These are phyloP conservation scores for Griposia aprilina DNA, from an alignment of 2,888 invertebrate species.

Conservation along the genomic window DNA sequence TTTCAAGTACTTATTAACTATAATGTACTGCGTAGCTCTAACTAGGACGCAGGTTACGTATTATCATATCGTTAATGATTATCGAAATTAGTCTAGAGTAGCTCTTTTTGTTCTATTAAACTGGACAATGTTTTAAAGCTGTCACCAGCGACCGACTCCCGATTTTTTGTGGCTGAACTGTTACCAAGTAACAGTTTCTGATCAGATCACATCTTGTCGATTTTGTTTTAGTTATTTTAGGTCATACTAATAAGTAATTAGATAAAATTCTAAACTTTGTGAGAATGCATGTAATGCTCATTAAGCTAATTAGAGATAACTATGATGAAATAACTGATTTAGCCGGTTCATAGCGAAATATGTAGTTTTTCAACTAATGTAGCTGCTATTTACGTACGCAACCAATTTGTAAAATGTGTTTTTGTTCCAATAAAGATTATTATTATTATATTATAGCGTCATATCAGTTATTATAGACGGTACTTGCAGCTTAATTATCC, in stretches of 20 bases:
- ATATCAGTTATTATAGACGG: constrained; percentile 15
- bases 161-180: not conserved
- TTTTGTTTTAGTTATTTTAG: constrained; percentile 16
- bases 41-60: not conserved
- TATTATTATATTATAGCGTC: too few relatives aligned
- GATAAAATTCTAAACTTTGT: constrained; percentile 26
- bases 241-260: not conserved
- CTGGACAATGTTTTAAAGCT: not conserved
- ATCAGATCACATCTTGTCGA: constrained; percentile 24
- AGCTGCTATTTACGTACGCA: too few relatives aligned
- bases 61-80: not conserved
- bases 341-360: constrained; percentile 8
- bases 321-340: constrained; percentile 39
- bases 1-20: constrained; percentile 3
- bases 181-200: not conserved
- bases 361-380: too few relatives aligned
- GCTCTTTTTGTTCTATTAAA: not conserved
- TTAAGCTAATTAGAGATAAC: constrained; percentile 9
- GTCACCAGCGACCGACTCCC: not conserved
- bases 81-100: not conserved
- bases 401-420: too few relatives aligned
- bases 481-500: constrained; percentile 40
- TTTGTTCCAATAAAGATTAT: too few relatives aligned
- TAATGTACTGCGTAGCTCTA: constrained; percentile 6
- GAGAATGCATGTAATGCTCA: constrained; percentile 16